Percentiles rank a stretch among this genome's conserved stretches.
Evolutionary conservation across 92 coral and sea anemone genomes (phyloP).

Genomic region (Zoanthus sociatus): DNA sequence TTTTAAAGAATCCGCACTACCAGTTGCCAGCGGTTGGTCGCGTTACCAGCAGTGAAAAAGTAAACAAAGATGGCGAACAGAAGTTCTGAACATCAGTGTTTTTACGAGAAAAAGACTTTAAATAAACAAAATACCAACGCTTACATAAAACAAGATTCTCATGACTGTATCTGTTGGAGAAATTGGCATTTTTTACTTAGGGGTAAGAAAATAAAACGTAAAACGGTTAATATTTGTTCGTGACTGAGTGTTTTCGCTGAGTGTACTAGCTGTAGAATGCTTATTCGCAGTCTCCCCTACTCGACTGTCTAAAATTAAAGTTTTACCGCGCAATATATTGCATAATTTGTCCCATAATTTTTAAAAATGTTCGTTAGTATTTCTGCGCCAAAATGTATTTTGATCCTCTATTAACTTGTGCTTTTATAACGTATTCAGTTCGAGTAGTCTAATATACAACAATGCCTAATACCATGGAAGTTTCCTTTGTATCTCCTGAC

Average conservation of each 20-base stretch:
- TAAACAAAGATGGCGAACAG: conserved; percentile 10
- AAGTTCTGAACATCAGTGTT: neutral
- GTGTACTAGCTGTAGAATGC: too few relatives aligned
- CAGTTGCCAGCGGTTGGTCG: neutral
- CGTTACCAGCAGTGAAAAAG: neutral
- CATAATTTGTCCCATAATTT: too few relatives aligned
- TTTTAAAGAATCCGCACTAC: conserved; percentile 5
- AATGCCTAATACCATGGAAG: conserved; percentile 1
- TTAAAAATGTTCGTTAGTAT: neutral
- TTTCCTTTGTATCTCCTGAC: conserved; percentile 50
- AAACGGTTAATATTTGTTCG: neutral
- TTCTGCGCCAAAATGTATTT: too few relatives aligned
- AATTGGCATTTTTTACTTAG: neutral
- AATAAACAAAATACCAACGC: neutral
- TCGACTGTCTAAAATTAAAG: neutral
- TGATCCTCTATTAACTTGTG: too few relatives aligned
- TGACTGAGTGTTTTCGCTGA: neutral
- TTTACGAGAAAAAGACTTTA: neutral
- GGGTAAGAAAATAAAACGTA: conserved; percentile 9
- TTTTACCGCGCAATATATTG: conserved; percentile 2
- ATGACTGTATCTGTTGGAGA: neutral
- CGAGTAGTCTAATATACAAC: neutral
- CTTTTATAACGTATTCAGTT: neutral
- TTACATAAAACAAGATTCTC: neutral
- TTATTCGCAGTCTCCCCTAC: neutral